Evolutionary conservation across 2,113 vertebrate genomes (phyloP).

Genomic region (Helogale parvula): DNA sequence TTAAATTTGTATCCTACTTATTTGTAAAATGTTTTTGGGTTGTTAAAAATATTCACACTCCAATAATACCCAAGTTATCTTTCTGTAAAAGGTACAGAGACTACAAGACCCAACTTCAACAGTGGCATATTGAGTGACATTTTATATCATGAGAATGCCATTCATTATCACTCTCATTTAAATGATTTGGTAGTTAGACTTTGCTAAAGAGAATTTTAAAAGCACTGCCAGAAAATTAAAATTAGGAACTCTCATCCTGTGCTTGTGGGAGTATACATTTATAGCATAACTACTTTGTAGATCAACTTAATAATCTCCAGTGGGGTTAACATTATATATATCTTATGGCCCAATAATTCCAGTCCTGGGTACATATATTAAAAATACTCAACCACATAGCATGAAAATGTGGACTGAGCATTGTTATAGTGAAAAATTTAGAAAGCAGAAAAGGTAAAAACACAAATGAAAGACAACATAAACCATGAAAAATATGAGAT

Average conservation of each 20-base stretch:
- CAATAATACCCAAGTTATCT: constrained; percentile 8
- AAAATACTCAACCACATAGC: neutral
- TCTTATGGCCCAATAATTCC: neutral
- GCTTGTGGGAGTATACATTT: neutral
- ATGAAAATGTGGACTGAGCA: neutral
- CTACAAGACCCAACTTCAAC: constrained; percentile 60
- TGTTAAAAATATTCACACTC: neutral
- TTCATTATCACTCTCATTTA: constrained; percentile 74
- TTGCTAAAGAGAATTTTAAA: constrained; percentile 54
- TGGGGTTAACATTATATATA: neutral
- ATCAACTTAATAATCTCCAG: neutral
- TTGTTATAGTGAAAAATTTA: neutral
- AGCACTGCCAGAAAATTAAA: constrained; percentile 13
- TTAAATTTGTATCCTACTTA: neutral
- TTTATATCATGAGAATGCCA: constrained; percentile 66
- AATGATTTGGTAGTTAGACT: constrained; percentile 74
- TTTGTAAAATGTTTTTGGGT: constrained; percentile 28
- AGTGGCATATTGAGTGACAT: neutral
- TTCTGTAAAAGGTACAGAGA: constrained; percentile 63
- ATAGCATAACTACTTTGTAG: neutral
- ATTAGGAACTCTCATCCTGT: neutral
- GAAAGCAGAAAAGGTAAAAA: neutral
- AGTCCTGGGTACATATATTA: neutral
- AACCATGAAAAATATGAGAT: neutral
- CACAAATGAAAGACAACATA: neutral